These are phyloP conservation scores for Antidorcas marsupialis DNA, from an alignment of 2,113 vertebrate genomes.

Conservation along the genomic window DNA sequence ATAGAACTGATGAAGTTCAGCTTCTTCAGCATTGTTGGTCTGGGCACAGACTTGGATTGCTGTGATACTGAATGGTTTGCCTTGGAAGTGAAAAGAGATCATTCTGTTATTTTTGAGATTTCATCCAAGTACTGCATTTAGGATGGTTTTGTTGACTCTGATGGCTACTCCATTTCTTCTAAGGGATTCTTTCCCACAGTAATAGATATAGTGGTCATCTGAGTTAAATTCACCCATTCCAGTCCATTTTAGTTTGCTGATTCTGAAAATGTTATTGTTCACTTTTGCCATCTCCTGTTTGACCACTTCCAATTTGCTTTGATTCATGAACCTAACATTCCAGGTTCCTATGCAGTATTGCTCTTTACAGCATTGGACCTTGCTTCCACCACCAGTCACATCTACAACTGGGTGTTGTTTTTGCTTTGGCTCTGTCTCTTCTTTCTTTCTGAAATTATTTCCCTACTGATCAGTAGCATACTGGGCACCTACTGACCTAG, in stretches of 20 bases:
- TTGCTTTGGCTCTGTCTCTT: fast-evolving
- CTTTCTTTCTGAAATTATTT: not conserved
- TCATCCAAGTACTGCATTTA: not conserved
- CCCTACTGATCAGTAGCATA: not conserved
- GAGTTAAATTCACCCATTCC: not conserved
- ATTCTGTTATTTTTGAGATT: not conserved
- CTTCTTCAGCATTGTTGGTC: not conserved
- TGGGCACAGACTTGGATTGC: not conserved
- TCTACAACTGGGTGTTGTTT: not conserved
- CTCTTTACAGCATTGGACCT: not conserved
- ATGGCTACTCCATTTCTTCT: not conserved
- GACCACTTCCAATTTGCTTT: not conserved
- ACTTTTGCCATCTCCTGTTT: not conserved
- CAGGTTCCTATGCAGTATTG: not conserved
- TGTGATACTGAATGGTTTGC: not conserved
- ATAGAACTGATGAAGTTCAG: not conserved
- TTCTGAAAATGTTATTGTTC: not conserved
- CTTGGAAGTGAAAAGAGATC: not conserved
- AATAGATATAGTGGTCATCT: not conserved
- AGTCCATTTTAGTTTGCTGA: not conserved
- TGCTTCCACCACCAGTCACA: not conserved
- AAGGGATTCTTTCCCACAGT: not conserved
- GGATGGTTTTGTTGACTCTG: not conserved
- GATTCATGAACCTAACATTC: not conserved
- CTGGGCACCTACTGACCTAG: not conserved